phyloP scores from a whole-genome alignment of 2,113 vertebrate genomes.

The Hyperoodon ampullatus region DNA sequence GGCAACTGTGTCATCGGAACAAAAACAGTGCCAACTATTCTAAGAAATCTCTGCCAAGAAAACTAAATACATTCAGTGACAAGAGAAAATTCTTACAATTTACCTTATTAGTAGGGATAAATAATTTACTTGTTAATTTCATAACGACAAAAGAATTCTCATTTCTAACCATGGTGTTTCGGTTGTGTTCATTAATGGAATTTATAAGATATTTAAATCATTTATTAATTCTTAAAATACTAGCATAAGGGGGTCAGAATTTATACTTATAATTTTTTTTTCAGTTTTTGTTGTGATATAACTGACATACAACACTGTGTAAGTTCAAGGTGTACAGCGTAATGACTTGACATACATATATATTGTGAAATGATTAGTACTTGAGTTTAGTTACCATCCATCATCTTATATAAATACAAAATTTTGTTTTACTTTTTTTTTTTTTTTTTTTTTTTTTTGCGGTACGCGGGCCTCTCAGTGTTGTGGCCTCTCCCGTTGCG shows the following conservation, averaged over 20 bases:
- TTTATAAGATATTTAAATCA: constrained; percentile 22
- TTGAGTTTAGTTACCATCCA: neutral
- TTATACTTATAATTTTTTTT: neutral
- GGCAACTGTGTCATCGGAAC: constrained; percentile 26
- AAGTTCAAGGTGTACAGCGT: neutral
- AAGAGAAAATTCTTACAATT: constrained; percentile 41
- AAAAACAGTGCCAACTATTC: constrained; percentile 16
- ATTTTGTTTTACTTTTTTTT: neutral
- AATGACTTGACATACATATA: neutral
- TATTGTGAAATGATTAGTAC: neutral
- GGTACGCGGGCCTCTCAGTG: no score
- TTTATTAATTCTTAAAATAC: neutral
- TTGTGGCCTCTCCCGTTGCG: no score
- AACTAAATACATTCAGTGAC: constrained; percentile 38
- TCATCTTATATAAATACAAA: neutral
- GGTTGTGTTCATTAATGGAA: neutral
- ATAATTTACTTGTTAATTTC: constrained; percentile 29
- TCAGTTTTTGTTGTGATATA: neutral
- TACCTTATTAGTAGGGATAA: neutral
- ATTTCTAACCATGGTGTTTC: constrained; percentile 28
- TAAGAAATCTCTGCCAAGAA: constrained; percentile 49
- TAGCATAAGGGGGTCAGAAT: neutral
- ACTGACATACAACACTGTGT: neutral
- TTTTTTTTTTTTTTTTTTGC: no score
- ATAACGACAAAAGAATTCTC: constrained; percentile 18